Conservation (phyloP, 2,113 vertebrate species). For the Etheostoma spectabile region DNA sequence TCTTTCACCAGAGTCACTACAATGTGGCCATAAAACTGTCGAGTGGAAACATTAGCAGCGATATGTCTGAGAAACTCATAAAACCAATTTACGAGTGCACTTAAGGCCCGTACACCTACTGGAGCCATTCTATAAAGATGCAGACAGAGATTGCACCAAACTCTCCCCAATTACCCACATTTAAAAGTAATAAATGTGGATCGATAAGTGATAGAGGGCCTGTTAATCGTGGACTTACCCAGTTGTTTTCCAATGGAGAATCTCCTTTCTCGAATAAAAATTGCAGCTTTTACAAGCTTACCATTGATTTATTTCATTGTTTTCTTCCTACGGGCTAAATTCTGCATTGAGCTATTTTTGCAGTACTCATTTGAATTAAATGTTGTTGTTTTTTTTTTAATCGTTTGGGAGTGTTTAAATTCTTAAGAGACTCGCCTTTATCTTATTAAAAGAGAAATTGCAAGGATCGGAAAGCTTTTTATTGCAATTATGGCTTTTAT, state of each 20-base stretch:
- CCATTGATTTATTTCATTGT: slow-evolving; percentile 73
- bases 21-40: slow-evolving; percentile 81
- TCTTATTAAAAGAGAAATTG: slow-evolving; percentile 39
- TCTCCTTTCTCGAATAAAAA: slow-evolving; percentile 65
- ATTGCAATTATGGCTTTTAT: slow-evolving; percentile 26
- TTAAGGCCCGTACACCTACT: slow-evolving; percentile 80
- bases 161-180: slow-evolving; percentile 76
- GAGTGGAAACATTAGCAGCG: slow-evolving; percentile 84
- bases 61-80: slow-evolving; percentile 84
- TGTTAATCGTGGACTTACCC: slow-evolving; percentile 68
- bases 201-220: slow-evolving; percentile 76
- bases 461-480: slow-evolving; percentile 8
- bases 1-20: slow-evolving; percentile 72
- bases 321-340: slow-evolving; percentile 67
- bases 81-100: slow-evolving; percentile 85
- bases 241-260: slow-evolving; percentile 70
- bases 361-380: slow-evolving; percentile 18
- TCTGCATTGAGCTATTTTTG: slow-evolving; percentile 45
- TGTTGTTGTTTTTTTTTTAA: slow-evolving; percentile 8
- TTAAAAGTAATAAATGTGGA: slow-evolving; percentile 82
- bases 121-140: slow-evolving; percentile 80
- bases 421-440: slow-evolving; percentile 38
- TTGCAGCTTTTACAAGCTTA: slow-evolving; percentile 67
- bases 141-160: slow-evolving; percentile 80
- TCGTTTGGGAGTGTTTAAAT: slow-evolving; percentile 46